These are phyloP conservation scores for Oenanthe oenanthe DNA, from an alignment of 2,113 vertebrate species.

Conservation along the genomic window DNA sequence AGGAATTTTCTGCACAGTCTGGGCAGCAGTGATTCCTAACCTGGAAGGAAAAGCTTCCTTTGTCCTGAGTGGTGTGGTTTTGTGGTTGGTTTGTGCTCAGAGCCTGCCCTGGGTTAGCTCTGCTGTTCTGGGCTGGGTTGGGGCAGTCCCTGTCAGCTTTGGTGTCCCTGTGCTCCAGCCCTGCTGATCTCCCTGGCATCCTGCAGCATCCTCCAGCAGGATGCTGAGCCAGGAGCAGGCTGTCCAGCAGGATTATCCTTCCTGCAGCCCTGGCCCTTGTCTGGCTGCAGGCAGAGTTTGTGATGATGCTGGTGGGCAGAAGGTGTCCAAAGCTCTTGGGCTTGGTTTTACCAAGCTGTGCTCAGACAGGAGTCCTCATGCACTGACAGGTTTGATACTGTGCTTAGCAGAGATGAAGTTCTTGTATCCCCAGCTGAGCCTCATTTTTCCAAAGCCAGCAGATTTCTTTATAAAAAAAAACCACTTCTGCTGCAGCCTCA, in stretches of 20 bases:
- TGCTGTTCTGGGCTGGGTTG: not conserved
- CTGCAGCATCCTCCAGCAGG: not conserved
- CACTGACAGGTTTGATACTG: not conserved
- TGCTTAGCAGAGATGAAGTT: not conserved
- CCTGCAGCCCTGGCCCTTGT: not conserved
- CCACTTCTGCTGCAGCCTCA: not conserved
- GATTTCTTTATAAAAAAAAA: not conserved
- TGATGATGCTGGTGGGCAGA: not conserved
- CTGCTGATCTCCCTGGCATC: not conserved
- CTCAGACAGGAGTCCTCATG: not conserved
- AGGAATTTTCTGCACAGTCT: not conserved
- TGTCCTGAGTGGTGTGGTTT: fast-evolving
- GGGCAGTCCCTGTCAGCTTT: not conserved
- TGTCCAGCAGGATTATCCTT: not conserved
- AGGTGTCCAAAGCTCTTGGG: not conserved
- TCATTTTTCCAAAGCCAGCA: not conserved
- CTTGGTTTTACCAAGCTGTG: fast-evolving
- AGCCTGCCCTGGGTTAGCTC: not conserved
- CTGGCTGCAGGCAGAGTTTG: not conserved
- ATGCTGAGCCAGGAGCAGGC: not conserved
- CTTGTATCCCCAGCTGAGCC: not conserved
- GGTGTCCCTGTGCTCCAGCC: not conserved
- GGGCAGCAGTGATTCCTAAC: not conserved
- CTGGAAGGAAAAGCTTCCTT: not conserved
- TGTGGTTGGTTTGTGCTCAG: not conserved